Percentiles rank a stretch among this genome's conserved stretches.
Conservation (phyloP, 2,888 invertebrate genomes). For the Acleris holmiana region DNA sequence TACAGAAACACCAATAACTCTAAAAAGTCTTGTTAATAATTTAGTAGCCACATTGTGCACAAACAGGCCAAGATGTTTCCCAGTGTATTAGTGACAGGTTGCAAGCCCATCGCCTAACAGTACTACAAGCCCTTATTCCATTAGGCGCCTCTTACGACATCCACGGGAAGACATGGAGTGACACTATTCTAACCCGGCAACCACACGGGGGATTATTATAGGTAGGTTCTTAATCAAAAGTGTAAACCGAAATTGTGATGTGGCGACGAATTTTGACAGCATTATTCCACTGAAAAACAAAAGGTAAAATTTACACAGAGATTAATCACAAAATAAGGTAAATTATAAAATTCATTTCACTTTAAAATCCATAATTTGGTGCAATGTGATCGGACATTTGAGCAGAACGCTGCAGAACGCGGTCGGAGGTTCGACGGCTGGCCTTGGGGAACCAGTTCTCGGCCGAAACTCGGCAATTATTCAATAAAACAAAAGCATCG, state of each 20-base stretch:
- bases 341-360: background rate
- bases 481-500: constrained; percentile 83
- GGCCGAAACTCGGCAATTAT: constrained; percentile 83
- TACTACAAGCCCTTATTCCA: no score
- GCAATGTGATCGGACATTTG: constrained; percentile 7
- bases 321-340: background rate
- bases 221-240: no score
- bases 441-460: constrained; percentile 83
- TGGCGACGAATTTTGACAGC: background rate
- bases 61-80: no score
- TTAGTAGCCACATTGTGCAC: no score
- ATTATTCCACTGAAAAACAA: background rate
- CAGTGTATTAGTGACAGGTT: no score
- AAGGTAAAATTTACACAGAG: background rate
- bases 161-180: no score
- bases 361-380: constrained; percentile 8
- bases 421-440: constrained; percentile 76
- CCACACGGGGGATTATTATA: no score
- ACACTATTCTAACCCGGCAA: no score
- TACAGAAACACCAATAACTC: no score
- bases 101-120: no score
- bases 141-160: no score
- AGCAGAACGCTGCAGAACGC: constrained; percentile 4
- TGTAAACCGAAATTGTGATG: background rate
- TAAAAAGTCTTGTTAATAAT: no score